Base-by-base conservation (phyloP, 2,888 invertebrate genomes). In the Neoascia interrupta region DNA sequence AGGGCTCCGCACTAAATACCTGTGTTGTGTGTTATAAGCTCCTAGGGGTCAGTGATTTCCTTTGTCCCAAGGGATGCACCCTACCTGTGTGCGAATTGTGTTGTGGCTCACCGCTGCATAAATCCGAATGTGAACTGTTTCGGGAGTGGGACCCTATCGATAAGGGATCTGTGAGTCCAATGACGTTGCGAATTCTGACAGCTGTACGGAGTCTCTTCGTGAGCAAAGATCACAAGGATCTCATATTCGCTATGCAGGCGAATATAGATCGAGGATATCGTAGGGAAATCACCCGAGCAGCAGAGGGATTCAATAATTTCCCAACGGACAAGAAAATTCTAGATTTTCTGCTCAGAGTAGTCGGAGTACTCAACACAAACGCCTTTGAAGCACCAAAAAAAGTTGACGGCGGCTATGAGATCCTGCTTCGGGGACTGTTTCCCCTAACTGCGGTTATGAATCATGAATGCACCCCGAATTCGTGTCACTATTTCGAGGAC, bases 381-480 rank as follows among this genome's bases (percentile, higher is more conserved):
- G 88, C 89, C 13, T 89, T 89, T 23, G 88, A 89, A 83, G 86
- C 87, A 0, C 85, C 88, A 1, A 85, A 85, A 26, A 84, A 85
- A 18, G 84, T 85, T 11, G 84, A 82, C 3, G 84, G 83, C 6
- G 84, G 83, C 6, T 85, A 85, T 53, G 87, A 88, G 81, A 84
- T 86, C 60, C 90, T 91, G 74, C 88, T 92, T 18, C 89, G 93
- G 49, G 93, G 92, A 63, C 88, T 95, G 81, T 95, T 93, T 85
- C 91, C 93, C 1, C 90, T 91, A 68, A 92, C 93, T 1, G 92
- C 93, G 16, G 91, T 94, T 89, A 91, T 94, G 90, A 91, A 93
- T 83, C 95, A 95, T 84, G 92, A 92, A 83, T 95, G 95, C 85
- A 91, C 89, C 49, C 92, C 94, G 26, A 95, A 95, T 84, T 94